Percentiles rank a stretch among this genome's conserved stretches.
phyloP scores from a whole-genome alignment of 1,140 invertebrate species.

The Drepana arcuata region DNA sequence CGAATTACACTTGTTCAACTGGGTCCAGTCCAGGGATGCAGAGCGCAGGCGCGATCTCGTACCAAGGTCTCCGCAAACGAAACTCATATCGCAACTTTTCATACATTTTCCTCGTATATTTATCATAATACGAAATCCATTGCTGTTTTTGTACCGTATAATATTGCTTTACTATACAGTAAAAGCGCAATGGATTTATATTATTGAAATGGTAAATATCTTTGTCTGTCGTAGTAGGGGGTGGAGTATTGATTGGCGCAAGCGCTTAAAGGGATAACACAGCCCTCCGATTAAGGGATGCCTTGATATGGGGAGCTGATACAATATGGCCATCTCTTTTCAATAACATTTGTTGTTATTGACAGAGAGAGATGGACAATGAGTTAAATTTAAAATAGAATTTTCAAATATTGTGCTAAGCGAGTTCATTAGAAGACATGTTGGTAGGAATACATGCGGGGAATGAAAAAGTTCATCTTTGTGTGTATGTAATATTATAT shows the following conservation, averaged over 20 bases:
- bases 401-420: constrained; percentile 3
- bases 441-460: neutral
- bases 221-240: constrained; percentile 18
- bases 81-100: constrained; percentile 1
- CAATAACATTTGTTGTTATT: neutral
- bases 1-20: constrained; percentile 44
- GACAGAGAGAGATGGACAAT: constrained; percentile 4
- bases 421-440: constrained; percentile 7
- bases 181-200: constrained; percentile 19
- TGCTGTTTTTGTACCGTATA: constrained; percentile 12
- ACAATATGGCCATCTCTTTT: constrained; percentile 16
- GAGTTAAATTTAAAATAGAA: neutral
- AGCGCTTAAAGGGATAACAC: constrained; percentile 36
- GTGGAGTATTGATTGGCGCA: constrained; percentile 58
- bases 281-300: constrained; percentile 19
- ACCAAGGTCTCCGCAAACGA: constrained; percentile 23
- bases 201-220: neutral
- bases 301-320: neutral
- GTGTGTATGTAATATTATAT: too few relatives aligned
- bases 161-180: neutral
- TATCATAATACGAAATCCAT: constrained; percentile 7
- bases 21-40: constrained; percentile 42
- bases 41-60: constrained; percentile 44
- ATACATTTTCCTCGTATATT: constrained; percentile 2
- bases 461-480: too few relatives aligned